Evolutionary conservation across 2,888 invertebrate genomes (phyloP).

Genomic region (Patella pellucida): DNA sequence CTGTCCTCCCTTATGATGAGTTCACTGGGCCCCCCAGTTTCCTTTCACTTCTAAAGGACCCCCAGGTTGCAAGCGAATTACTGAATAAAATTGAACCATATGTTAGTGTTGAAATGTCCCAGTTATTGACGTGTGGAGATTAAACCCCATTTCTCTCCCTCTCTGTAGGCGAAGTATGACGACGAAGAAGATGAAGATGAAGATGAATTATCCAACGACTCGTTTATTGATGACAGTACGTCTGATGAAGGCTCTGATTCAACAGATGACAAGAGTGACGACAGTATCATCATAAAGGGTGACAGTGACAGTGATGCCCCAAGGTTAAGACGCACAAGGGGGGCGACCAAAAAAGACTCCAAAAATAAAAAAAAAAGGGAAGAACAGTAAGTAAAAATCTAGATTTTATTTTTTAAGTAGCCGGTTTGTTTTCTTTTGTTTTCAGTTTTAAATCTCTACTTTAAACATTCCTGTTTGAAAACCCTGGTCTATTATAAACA

Average conservation of each 20-base stretch:
- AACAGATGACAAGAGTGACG: slow-evolving; percentile 35
- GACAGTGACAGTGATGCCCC: slow-evolving; percentile 33
- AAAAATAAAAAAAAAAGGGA: slow-evolving; percentile 22
- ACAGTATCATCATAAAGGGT: slow-evolving; percentile 21
- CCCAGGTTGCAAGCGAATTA: too few relatives aligned
- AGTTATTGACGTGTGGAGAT: too few relatives aligned
- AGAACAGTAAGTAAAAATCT: neutral
- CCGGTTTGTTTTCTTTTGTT: too few relatives aligned
- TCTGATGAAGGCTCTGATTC: slow-evolving; percentile 42
- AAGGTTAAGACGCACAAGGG: slow-evolving; percentile 28
- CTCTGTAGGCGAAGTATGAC: slow-evolving; percentile 35
- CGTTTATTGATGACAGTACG: slow-evolving; percentile 58
- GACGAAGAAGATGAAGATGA: slow-evolving; percentile 20
- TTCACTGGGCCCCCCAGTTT: neutral
- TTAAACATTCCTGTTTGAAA: too few relatives aligned
- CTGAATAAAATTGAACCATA: too few relatives aligned
- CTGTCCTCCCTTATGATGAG: neutral
- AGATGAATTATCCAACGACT: slow-evolving; percentile 48
- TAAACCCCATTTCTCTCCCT: too few relatives aligned
- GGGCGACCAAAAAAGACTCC: slow-evolving; percentile 36
- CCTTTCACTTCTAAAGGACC: neutral
- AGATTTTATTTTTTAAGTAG: too few relatives aligned
- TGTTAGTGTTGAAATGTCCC: too few relatives aligned
- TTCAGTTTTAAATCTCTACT: too few relatives aligned
- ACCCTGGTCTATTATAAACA: too few relatives aligned